Base-by-base conservation (phyloP, 2,797 vertebrate genomes). In the Gobionotothen gibberifrons region DNA sequence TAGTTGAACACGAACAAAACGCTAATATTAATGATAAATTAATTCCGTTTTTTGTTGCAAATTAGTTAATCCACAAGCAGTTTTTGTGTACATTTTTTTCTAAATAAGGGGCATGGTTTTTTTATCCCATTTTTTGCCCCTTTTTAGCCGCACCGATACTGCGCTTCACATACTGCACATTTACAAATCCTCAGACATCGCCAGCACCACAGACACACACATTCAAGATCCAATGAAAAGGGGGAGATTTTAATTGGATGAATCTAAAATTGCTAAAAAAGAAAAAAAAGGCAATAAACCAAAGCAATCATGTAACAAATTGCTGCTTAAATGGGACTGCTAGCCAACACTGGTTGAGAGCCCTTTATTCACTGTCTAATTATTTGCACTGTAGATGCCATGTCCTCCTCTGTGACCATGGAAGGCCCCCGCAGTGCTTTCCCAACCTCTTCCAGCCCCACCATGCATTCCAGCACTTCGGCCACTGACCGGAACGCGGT, bases 341-440 rank as follows among this genome's bases (percentile, higher is more conserved):
- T 97, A 97, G 96, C 95, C 96, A 96, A 90, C 90, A 39, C 92
- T 93, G 90, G 82, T 93, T 85, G 89, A 91, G 94, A 93, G 91
- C 80, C 86, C 92, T 95, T 94, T 97, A 97, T 95, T 99, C 88
- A 99, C 95, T 96, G 89, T 95, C 92, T 91, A 93, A 96, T 97
- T 96, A 92, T 99, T 95, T 97, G 91, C 88, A 97, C 97, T 95
- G 93, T 98, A 99, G 98, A 99, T 99, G 97, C 96, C 94, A 96
- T 95, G 96, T 95, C 96, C 94, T 97, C 96, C 94, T 95, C 96
- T 95, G 95, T 96, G 97, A 97, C 97, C 96, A 96, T 95, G 96
- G 97, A 97, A 96, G 97, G 97, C 96, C 96, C 96, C 96, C 95
- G 96, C 96, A 98, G 96, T 97, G 96, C 97, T 97, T 97, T 97